These are phyloP conservation scores for Cheirogaleus major DNA, from an alignment of 2,797 vertebrate genomes.

Conservation along the genomic window DNA sequence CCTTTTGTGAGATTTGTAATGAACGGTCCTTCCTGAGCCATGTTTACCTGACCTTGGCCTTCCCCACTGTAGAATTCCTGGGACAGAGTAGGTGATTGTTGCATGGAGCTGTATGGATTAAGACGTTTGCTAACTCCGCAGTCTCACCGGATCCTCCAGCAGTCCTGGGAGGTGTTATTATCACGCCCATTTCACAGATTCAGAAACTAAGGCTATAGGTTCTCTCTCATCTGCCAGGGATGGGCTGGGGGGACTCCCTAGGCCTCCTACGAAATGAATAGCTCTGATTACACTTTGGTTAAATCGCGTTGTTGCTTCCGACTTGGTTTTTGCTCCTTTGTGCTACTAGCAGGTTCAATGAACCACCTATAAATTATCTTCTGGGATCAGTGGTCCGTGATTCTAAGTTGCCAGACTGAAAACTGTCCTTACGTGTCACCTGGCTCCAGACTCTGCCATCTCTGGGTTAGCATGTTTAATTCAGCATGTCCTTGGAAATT, in stretches of 20 bases:
- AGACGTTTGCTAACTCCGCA: too few species aligned
- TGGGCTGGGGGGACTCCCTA: neutral
- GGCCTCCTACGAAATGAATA: rapidly evolving
- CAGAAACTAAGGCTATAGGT: neutral
- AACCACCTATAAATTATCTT: too few species aligned
- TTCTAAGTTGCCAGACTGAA: neutral
- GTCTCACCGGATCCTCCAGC: neutral
- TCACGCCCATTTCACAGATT: neutral
- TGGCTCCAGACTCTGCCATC: too few species aligned
- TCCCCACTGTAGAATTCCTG: neutral
- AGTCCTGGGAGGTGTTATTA: neutral
- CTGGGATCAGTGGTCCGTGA: too few species aligned
- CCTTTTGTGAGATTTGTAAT: neutral
- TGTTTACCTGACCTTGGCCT: neutral
- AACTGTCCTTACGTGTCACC: neutral
- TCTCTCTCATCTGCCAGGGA: too few species aligned
- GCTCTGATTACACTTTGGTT: neutral
- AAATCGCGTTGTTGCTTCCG: rapidly evolving
- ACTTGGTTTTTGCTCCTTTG: neutral
- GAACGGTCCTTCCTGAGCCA: neutral
- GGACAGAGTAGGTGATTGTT: neutral
- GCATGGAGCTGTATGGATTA: neutral
- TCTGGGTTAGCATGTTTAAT: neutral
- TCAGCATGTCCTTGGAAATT: neutral
- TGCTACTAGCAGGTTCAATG: rapidly evolving